These are phyloP conservation scores for Chitala chitala DNA, from an alignment of 2,113 vertebrate genomes.

Conservation along the genomic window DNA sequence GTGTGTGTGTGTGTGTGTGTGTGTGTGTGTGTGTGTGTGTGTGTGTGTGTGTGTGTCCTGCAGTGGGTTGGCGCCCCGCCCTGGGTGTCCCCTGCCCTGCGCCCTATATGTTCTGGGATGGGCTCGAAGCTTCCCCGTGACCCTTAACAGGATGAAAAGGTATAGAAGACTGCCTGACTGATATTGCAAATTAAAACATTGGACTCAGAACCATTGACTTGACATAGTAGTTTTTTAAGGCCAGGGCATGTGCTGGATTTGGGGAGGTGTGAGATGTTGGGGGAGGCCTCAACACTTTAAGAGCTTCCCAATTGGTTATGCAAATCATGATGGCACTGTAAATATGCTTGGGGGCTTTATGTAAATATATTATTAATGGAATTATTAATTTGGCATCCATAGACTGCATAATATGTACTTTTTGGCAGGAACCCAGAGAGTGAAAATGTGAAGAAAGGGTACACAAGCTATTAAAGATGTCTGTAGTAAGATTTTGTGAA, in stretches of 20 bases:
- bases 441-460: neutral
- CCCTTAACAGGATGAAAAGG: no score
- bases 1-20: no score
- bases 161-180: no score
- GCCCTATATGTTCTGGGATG: no score
- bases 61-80: no score
- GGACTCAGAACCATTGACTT: no score
- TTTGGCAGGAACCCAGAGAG: constrained; percentile 6
- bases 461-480: neutral
- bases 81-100: no score
- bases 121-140: no score
- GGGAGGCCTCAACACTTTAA: neutral
- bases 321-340: neutral
- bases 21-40: no score
- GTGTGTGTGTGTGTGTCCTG: no score
- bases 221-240: neutral
- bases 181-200: no score
- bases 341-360: constrained; percentile 15
- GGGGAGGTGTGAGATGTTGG: neutral
- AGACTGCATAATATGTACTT: neutral
- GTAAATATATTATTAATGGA: constrained; percentile 19
- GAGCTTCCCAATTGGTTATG: neutral
- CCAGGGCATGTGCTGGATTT: neutral
- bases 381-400: constrained; percentile 9
- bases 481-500: no score